Conservation (phyloP, 2,797 vertebrate genomes). For the Hybognathus amarus region DNA sequence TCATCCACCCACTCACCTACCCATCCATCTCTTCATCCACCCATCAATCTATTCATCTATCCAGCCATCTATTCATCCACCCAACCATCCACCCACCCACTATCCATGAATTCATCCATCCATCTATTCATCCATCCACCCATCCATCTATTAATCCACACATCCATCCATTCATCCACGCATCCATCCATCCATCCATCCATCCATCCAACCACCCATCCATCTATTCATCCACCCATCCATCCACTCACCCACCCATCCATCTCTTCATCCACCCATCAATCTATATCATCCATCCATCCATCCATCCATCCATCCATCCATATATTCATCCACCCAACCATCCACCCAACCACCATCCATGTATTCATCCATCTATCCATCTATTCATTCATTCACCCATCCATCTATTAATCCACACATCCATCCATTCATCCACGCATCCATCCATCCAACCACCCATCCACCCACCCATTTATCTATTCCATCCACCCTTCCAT, state of each 20-base stretch:
- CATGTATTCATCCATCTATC: neutral
- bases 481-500: neutral
- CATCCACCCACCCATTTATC: too few relatives aligned
- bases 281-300: too few relatives aligned
- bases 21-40: rapidly evolving
- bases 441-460: neutral
- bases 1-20: too few relatives aligned
- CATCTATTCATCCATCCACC: too few relatives aligned
- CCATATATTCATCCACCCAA: neutral
- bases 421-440: neutral
- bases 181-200: too few relatives aligned
- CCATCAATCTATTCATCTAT: neutral
- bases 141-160: too few relatives aligned
- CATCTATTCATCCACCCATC: neutral
- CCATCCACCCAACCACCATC: neutral
- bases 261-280: too few relatives aligned
- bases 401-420: neutral
- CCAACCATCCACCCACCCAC: too few relatives aligned
- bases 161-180: too few relatives aligned
- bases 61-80: neutral
- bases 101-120: too few relatives aligned
- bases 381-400: neutral
- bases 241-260: too few relatives aligned
- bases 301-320: too few relatives aligned
- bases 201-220: neutral